Base-by-base conservation (phyloP, 2,888 invertebrate species). In the Netelia melanura region DNA sequence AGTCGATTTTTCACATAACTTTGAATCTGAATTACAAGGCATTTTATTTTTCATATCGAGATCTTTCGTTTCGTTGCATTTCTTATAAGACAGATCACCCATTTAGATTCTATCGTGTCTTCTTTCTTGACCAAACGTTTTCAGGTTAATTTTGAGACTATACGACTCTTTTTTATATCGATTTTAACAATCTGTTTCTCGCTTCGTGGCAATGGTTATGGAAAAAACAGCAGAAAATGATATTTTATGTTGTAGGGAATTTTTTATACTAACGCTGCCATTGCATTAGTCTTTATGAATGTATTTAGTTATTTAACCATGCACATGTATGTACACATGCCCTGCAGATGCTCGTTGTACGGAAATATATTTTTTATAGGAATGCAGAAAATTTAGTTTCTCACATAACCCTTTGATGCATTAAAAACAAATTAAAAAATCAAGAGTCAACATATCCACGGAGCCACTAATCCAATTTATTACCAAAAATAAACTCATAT, bases 141-240 rank as follows among this genome's bases (percentile, higher is more conserved):
- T 81, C 81, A 75, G 25, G 17, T 10, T 64, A 76, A 81, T 81
- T 81, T 76, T 70, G 52, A 64, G 9, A 44, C 76, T 44, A 9
- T 21, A 30, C 54, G 54, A 62, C 65, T 61, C 48, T 21, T 56
- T 14, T 44, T 5, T 52, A 5, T 30, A 76, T 70, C 64, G 76
- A 70, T 56, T 6, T 58, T 67, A 21, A 8, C 44, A 5, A 62
- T 64, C 25, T 2, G 62, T 23, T 67, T n/a, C 67, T 62, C 6
- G 64, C 44, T 64, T 81, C 81, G 11, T 70, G 30, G 6, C 10
- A 38, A 5, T 21, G 38, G 38, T 17, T 17, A 52, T 30, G 30
- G 6, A n/a, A 1, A 71, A 71, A 56, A 52, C 48, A 48, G 48
- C 11, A 10, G 48, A 48, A 48, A 9, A 21, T 2, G 21, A 23